These are phyloP conservation scores for Taurulus bubalis DNA, from an alignment of 2,113 vertebrate genomes.

Conservation along the genomic window DNA sequence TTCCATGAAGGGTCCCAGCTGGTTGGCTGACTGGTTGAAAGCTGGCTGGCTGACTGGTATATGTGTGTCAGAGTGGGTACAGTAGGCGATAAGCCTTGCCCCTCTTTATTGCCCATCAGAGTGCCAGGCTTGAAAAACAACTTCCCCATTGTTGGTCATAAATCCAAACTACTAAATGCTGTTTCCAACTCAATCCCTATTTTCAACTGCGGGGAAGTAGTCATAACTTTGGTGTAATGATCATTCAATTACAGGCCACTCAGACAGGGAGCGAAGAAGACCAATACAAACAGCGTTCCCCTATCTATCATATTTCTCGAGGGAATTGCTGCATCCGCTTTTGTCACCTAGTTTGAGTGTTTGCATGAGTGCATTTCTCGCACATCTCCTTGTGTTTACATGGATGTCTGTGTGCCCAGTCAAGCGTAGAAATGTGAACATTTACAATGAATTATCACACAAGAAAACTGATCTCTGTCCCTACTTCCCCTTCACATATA, in stretches of 20 bases:
- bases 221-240: slow-evolving; percentile 74
- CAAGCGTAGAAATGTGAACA: slow-evolving; percentile 7
- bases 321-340: slow-evolving; percentile 54
- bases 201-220: slow-evolving; percentile 53
- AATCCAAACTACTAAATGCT: slow-evolving; percentile 81
- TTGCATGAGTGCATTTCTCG: slow-evolving; percentile 26
- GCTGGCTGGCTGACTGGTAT: slow-evolving; percentile 60
- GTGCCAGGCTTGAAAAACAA: slow-evolving; percentile 69
- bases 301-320: slow-evolving; percentile 64
- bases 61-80: slow-evolving; percentile 58
- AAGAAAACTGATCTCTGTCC: slow-evolving; percentile 13
- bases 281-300: slow-evolving; percentile 43
- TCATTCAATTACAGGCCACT: slow-evolving; percentile 76
- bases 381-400: slow-evolving; percentile 43
- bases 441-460: slow-evolving; percentile 47
- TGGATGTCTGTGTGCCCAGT: slow-evolving; percentile 18
- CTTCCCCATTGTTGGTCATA: slow-evolving; percentile 70
- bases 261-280: slow-evolving; percentile 56
- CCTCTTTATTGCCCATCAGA: slow-evolving; percentile 79
- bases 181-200: slow-evolving; percentile 67
- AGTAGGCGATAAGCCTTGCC: slow-evolving; percentile 71
- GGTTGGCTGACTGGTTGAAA: slow-evolving; percentile 67
- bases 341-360: slow-evolving; percentile 47
- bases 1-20: slow-evolving; percentile 76
- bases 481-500: slow-evolving; percentile 12